Evolutionary conservation across 2,888 invertebrate genomes (phyloP).

Genomic region (Drosophila tripunctata): DNA sequence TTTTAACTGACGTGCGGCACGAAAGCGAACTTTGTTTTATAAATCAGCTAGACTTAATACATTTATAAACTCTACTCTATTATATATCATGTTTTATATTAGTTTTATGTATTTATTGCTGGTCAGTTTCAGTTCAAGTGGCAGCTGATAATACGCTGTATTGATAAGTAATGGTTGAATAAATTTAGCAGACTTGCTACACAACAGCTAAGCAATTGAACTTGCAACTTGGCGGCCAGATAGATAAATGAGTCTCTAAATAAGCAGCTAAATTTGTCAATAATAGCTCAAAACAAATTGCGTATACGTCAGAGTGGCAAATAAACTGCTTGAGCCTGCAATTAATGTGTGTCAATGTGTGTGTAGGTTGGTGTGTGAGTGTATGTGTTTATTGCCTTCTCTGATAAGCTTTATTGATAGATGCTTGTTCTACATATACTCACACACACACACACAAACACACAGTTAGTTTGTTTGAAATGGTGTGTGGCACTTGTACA

Average conservation of each 20-base stretch:
- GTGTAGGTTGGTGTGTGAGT: not conserved
- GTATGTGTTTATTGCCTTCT: constrained; percentile 27
- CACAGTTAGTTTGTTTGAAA: constrained; percentile 23
- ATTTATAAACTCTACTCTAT: not conserved
- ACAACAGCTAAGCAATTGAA: constrained; percentile 41
- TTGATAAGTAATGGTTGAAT: constrained; percentile 35
- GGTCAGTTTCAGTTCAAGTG: constrained; percentile 33
- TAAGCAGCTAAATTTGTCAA: constrained; percentile 28
- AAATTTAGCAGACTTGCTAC: constrained; percentile 22
- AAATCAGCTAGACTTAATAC: constrained; percentile 24
- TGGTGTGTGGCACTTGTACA: constrained; percentile 9
- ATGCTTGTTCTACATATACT: constrained; percentile 42
- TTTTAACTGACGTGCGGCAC: constrained; percentile 23
- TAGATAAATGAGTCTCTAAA: not conserved
- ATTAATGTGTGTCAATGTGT: constrained; percentile 15
- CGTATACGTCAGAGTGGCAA: constrained; percentile 59
- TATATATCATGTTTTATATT: constrained; percentile 1
- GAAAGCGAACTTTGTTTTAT: constrained; percentile 3
- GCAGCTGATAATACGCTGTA: constrained; percentile 35
- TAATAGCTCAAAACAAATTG: constrained; percentile 35
- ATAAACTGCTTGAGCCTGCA: constrained; percentile 52
- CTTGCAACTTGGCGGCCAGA: constrained; percentile 44
- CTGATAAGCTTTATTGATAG: constrained; percentile 47
- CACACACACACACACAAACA: not conserved
- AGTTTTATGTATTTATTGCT: constrained; percentile 16